Evolutionary conservation across 1,140 invertebrate species (phyloP).

Genomic region (Antheraea mylitta): DNA sequence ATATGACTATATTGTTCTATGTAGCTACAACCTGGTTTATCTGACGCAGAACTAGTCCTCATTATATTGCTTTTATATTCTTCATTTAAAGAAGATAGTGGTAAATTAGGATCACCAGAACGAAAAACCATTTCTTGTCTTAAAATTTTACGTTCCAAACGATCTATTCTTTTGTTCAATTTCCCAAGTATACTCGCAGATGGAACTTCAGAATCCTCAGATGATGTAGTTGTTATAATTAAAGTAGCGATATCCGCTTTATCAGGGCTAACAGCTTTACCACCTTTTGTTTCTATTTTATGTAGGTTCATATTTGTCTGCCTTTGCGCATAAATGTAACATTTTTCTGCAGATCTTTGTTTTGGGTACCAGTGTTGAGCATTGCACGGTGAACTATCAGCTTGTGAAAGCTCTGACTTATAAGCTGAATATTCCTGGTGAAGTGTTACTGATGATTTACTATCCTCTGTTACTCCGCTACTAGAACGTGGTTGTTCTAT

Average conservation of each 20-base stretch:
- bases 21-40: slow-evolving; percentile 61
- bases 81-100: slow-evolving; percentile 54
- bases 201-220: slow-evolving; percentile 34
- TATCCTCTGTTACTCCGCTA: slow-evolving; percentile 33
- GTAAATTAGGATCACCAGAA: slow-evolving; percentile 46
- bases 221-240: slow-evolving; percentile 43
- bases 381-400: slow-evolving; percentile 21
- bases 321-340: slow-evolving; percentile 46
- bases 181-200: slow-evolving; percentile 37
- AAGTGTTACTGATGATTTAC: slow-evolving; percentile 31
- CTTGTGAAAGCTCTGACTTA: slow-evolving; percentile 41
- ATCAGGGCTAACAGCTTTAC: slow-evolving; percentile 32
- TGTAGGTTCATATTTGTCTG: slow-evolving; percentile 53
- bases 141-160: slow-evolving; percentile 59
- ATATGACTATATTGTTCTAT: slow-evolving; percentile 67
- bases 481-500: slow-evolving; percentile 24
- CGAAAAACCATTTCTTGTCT: slow-evolving; percentile 64
- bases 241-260: slow-evolving; percentile 53
- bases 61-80: slow-evolving; percentile 42
- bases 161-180: slow-evolving; percentile 57
- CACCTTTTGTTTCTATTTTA: slow-evolving; percentile 36
- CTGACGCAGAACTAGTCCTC: slow-evolving; percentile 32
- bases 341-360: slow-evolving; percentile 45
- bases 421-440: slow-evolving; percentile 35
- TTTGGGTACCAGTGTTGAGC: slow-evolving; percentile 23